Evolutionary conservation across 2,888 invertebrate genomes (phyloP).

Genomic region (Poecilobothrus nobilitatus): DNA sequence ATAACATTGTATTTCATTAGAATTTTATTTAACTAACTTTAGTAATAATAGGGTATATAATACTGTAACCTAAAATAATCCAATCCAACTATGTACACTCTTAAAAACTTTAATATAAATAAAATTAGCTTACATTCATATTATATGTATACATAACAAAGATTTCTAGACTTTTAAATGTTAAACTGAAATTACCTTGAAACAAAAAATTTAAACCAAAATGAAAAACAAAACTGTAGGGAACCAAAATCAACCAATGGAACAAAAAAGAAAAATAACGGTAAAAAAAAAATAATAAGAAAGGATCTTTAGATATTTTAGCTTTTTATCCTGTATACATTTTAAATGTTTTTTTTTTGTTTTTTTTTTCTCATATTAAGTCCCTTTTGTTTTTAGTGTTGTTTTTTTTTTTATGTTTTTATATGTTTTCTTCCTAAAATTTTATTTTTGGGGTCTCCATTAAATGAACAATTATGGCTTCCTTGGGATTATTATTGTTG

Average conservation of each 20-base stretch:
- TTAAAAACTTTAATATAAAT: too few relatives aligned
- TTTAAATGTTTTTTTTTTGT: not conserved
- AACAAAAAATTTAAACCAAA: not conserved
- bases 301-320: not conserved
- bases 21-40: too few relatives aligned
- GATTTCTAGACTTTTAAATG: too few relatives aligned
- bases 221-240: not conserved
- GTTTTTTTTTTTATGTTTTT: not conserved
- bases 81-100: too few relatives aligned
- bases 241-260: not conserved
- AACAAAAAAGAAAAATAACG: not conserved
- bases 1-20: too few relatives aligned
- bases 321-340: not conserved
- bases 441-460: not conserved
- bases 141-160: too few relatives aligned
- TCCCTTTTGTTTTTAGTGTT: not conserved
- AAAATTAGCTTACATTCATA: too few relatives aligned
- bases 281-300: not conserved
- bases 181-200: not conserved
- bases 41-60: too few relatives aligned
- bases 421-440: not conserved
- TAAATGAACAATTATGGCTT: slow-evolving; percentile 6
- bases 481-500: slow-evolving; percentile 6
- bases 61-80: too few relatives aligned
- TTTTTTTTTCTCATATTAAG: not conserved